These are phyloP conservation scores for Hycleus phaleratus DNA, from an alignment of 1,140 invertebrate species.

Conservation along the genomic window DNA sequence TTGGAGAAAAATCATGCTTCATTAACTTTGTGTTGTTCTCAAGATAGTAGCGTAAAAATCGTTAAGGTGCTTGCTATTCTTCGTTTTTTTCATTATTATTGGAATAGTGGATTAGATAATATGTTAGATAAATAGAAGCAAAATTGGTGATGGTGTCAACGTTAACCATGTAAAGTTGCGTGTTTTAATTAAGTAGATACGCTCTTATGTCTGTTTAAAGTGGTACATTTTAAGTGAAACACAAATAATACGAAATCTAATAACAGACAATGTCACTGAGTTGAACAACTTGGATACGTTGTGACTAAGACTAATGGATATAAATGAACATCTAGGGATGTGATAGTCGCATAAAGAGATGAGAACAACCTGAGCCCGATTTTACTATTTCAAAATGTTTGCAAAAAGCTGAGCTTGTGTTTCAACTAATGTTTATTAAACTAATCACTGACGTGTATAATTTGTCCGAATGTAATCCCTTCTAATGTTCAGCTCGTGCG, in stretches of 20 bases:
- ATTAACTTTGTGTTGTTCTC: too few relatives aligned
- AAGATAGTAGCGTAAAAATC: too few relatives aligned
- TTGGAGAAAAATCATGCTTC: too few relatives aligned
- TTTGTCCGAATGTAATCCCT: slow-evolving; percentile 34
- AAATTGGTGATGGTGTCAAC: too few relatives aligned
- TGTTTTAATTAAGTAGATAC: slow-evolving; percentile 12
- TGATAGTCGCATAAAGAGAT: slow-evolving; percentile 4
- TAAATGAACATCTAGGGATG: slow-evolving; percentile 15
- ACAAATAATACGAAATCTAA: slow-evolving; percentile 25
- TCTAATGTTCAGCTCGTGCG: slow-evolving; percentile 9
- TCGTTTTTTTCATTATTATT: too few relatives aligned
- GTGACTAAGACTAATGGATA: slow-evolving; percentile 25
- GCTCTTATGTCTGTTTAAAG: background rate
- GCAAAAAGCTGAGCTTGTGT: slow-evolving; percentile 4
- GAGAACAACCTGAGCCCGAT: background rate
- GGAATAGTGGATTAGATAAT: too few relatives aligned
- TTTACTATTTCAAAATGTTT: background rate
- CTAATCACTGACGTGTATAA: slow-evolving; percentile 36
- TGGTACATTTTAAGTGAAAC: slow-evolving; percentile 13
- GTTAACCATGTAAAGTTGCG: background rate
- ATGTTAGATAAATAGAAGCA: too few relatives aligned
- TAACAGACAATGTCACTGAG: slow-evolving; percentile 14
- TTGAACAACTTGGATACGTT: slow-evolving; percentile 6
- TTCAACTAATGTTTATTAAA: slow-evolving; percentile 34
- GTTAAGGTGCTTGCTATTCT: too few relatives aligned